phyloP scores from a whole-genome alignment of 2,113 vertebrate species.

The Semicossyphus pulcher region DNA sequence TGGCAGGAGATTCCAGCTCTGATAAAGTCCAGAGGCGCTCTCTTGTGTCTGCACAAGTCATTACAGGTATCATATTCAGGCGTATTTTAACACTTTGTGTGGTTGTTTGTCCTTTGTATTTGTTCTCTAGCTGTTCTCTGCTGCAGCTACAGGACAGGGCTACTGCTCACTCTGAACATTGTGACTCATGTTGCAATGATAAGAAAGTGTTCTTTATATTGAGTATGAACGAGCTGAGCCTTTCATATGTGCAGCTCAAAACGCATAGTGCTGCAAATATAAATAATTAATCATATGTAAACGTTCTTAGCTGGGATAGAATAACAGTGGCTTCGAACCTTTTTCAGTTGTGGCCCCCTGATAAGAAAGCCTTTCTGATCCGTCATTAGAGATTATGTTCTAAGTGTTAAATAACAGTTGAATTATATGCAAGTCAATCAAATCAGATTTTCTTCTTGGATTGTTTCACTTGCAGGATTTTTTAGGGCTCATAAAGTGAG shows the following conservation, averaged over 20 bases:
- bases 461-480: not conserved
- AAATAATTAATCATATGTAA: too few species aligned
- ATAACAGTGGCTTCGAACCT: too few species aligned
- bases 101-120: not conserved
- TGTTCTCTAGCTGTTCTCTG: not conserved
- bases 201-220: too few species aligned
- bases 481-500: not conserved
- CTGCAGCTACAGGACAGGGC: too few species aligned
- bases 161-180: too few species aligned
- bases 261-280: too few species aligned
- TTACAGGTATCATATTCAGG: constrained; percentile 12
- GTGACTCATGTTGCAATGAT: too few species aligned
- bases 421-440: not conserved
- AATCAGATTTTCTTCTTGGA: not conserved
- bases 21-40: constrained; percentile 36
- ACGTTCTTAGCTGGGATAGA: too few species aligned
- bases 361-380: not conserved
- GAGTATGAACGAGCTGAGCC: too few species aligned
- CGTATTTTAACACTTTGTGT: not conserved
- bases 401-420: not conserved
- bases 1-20: not conserved
- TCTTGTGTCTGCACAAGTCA: constrained; percentile 47
- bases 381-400: not conserved
- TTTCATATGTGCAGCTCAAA: too few species aligned
- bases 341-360: not conserved